Evolutionary conservation across 2,888 invertebrate species (phyloP).

Genomic region (Drosophila anomalipes): DNA sequence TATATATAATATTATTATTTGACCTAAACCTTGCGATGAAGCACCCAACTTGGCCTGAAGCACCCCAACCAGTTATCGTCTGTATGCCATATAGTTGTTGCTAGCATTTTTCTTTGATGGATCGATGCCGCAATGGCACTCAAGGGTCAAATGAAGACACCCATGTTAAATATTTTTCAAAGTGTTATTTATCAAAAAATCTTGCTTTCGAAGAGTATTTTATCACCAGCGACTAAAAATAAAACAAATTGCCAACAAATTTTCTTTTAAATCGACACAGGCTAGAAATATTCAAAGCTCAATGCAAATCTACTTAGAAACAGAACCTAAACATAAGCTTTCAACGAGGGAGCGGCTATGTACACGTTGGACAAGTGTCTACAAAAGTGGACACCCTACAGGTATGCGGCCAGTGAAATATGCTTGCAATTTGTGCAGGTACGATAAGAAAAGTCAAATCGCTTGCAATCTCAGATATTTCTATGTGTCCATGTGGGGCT

Average conservation of each 20-base stretch:
- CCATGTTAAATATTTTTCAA: background rate
- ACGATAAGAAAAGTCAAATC: conserved; percentile 72
- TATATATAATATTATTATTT: conserved; percentile 23
- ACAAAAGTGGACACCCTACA: conserved; percentile 1
- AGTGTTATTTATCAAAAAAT: conserved; percentile 11
- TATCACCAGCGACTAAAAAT: background rate
- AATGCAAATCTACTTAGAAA: conserved; percentile 36
- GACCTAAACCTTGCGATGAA: conserved; percentile 37
- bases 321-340: background rate
- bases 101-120: background rate
- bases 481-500: conserved; percentile 13
- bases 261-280: background rate
- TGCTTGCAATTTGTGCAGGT: conserved; percentile 72
- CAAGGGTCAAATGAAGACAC: background rate
- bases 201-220: background rate
- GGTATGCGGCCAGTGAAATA: conserved; percentile 20
- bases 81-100: background rate
- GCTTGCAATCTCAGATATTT: conserved; percentile 27
- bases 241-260: background rate
- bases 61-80: conserved; percentile 17
- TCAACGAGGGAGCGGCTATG: background rate
- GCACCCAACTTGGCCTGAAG: background rate
- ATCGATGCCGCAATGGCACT: background rate
- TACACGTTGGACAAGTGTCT: conserved; percentile 34
- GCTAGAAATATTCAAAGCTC: background rate